Evolutionary conservation across 2,113 vertebrate genomes (phyloP).

Genomic region (Parotia lawesii): DNA sequence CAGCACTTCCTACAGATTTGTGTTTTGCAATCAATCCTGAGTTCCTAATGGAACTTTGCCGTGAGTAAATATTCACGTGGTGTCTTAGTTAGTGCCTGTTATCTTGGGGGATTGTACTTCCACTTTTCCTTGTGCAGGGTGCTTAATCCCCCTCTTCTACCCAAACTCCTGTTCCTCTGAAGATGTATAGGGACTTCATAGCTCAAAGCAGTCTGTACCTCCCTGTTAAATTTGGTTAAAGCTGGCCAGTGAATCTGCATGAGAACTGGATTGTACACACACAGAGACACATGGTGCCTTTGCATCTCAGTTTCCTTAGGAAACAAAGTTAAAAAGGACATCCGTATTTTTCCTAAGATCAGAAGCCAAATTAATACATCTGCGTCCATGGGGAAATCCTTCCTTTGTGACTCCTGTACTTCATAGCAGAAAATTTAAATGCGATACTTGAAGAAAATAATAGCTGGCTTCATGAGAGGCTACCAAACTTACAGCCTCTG

Average conservation of each 20-base stretch:
- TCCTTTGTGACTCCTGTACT: not conserved
- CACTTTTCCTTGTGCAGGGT: not conserved
- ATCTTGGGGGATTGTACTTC: not conserved
- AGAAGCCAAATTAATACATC: conserved; percentile 18
- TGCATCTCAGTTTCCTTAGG: not conserved
- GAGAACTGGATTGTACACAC: not conserved
- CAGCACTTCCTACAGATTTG: not conserved
- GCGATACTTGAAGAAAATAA: not conserved
- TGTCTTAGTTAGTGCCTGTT: not conserved
- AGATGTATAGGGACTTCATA: not conserved
- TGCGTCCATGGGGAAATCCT: not conserved
- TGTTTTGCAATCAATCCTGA: not conserved
- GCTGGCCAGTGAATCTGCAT: not conserved
- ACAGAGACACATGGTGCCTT: not conserved
- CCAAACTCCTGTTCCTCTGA: not conserved
- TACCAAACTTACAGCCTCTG: not conserved
- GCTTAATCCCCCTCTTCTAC: not conserved
- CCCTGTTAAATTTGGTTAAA: not conserved
- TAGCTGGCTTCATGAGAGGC: not conserved
- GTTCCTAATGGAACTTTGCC: not conserved
- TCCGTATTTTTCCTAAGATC: not conserved
- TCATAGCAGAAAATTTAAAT: not conserved
- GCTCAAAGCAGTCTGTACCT: not conserved
- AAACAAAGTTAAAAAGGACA: not conserved
- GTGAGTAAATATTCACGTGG: not conserved